Base-by-base conservation (phyloP, 2,113 vertebrate species). In the Pantherophis guttatus region DNA sequence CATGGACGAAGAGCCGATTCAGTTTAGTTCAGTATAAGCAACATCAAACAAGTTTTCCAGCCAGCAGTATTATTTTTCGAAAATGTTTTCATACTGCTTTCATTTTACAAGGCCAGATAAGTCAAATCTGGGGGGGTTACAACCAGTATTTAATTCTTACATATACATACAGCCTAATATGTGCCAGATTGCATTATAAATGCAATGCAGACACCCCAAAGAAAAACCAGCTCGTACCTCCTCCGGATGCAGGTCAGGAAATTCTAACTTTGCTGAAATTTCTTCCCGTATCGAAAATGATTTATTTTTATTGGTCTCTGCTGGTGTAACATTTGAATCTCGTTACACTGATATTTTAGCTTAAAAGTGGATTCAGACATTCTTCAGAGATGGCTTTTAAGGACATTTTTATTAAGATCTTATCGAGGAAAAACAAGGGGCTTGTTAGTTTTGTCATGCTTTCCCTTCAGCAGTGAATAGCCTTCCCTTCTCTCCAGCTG, bases 391-490 rank as follows among this genome's bases (percentile, higher is more conserved):
- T 91, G 96, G 95, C 90, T 96, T 95, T 95, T 96, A 96, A 97
- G 96, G 94, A 94, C 94, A 12, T 93, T 97, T 96, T 97, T 95
- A 96, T 97, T 93, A 96, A 96, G 96, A 96, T 96, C 90, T 93
- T 65, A 87, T 90, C 94, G 91, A 87, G 92, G 89, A 88, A 95
- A 75, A 89, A 58, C 3, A 0, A 88, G 93, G 93, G 90, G 10
- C 62, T 93, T 81, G 94, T 33, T 70, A 85, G 94, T 95, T 97
- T 95, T 95, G 95, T 95, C 93, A 0, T 89, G 8, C 91, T 0
- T 12, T 58, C 94, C 95, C 95, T 95, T 50, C 90, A 94, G 96
- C 96, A 96, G 95, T 81, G 93, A 94, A 93, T 94, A 96, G 94
- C 95, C 96, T 96, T 96, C 93, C 95, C 88, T 9, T 94, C 96